Evolutionary conservation across 2,113 vertebrate species (phyloP).

Genomic region (Eurypyga helias): DNA sequence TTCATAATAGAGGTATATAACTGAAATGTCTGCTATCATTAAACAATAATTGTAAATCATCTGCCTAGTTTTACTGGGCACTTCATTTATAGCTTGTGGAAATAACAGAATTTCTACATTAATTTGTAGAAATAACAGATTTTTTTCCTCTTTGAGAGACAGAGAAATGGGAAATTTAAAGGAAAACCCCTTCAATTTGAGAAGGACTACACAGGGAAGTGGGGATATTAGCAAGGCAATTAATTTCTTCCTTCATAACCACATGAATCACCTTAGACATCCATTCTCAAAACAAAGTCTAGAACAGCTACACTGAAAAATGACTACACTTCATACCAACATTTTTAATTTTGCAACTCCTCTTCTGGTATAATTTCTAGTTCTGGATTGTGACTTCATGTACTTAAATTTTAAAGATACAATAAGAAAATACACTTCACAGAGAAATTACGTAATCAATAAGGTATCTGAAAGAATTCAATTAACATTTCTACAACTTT

Average conservation of each 20-base stretch:
- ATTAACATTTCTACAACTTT: neutral
- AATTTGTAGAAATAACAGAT: neutral
- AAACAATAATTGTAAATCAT: neutral
- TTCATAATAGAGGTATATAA: neutral
- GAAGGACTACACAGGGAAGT: neutral
- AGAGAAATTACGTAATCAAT: neutral
- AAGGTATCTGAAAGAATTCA: neutral
- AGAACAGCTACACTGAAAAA: neutral
- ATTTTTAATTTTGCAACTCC: neutral
- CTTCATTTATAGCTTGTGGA: neutral
- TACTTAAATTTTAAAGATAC: neutral
- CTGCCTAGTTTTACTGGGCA: neutral
- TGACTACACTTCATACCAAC: neutral
- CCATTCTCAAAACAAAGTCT: neutral
- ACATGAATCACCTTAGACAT: neutral
- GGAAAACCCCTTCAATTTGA: neutral
- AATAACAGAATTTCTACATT: neutral
- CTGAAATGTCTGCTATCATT: neutral
- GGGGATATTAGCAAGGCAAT: neutral
- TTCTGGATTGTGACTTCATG: neutral
- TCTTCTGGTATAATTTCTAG: neutral
- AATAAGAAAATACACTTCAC: neutral
- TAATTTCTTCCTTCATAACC: neutral
- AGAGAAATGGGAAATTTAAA: neutral
- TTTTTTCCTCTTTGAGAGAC: neutral